Base-by-base conservation (phyloP, 1,140 invertebrate genomes). In the Ephestia elutella region DNA sequence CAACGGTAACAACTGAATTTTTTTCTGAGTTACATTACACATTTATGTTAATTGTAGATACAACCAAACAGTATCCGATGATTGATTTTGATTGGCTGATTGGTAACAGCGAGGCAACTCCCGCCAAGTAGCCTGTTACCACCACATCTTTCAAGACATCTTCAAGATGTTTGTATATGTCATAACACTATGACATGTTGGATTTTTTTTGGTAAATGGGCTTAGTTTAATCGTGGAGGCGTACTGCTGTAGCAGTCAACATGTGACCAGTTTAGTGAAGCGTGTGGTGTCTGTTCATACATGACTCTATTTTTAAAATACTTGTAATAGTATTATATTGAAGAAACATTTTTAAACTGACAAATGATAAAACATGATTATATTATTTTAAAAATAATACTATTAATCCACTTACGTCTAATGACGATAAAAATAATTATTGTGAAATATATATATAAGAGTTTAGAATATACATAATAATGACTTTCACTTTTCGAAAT, bases 1-100 rank as follows among this genome's bases (percentile, higher is more conserved):
- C 10, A 44, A 44, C 38, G 38, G 38, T 44, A 44, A 44, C 38
- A 44, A 44, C 5, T 44, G 1, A 17, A 44, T 9, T 7, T 15
- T 44, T 35, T 61, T 53, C 28, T 55, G 60, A 75, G 77, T 80
- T 82, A 71, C 75, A 72, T 77, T 76, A 76, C 68, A 83, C 63
- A 49, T 86, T 81, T 87, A 76, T 87, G 64, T 87, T 87, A 87
- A 86, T 87, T 87, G 80, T 89, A 89, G 86, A 89, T 89, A 80
- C 86, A 84, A 80, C 79, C 62, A 89, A 89, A 87, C 83, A 89
- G 74, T 86, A 82, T 82, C 85, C 85, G 81, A 86, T 87, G 82
- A 81, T 89, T 84, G 86, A 89, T 86, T 89, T 87, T 87, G 86
- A 89, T 86, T 89, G 86, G 86, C 86, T 89, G 78, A 81, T 87